Conservation (phyloP, 1,140 invertebrate species). For the Brachionus manjavacas region DNA sequence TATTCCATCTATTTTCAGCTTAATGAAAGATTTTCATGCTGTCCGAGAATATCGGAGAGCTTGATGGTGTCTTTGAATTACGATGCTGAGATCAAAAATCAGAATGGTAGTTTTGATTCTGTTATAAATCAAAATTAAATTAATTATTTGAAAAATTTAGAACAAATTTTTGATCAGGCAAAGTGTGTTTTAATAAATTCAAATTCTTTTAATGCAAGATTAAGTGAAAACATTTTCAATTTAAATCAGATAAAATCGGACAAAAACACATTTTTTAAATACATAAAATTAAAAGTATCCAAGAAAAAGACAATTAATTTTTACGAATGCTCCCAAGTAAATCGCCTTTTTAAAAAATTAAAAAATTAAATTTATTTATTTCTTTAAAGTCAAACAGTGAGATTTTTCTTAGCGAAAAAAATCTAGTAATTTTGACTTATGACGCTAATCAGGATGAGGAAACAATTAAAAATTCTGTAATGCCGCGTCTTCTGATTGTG, state of each 20-base stretch:
- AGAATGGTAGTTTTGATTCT: background rate
- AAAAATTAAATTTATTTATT: background rate
- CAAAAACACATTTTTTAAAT: background rate
- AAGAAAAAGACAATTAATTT: background rate
- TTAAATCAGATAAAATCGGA: background rate
- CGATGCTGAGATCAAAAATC: background rate
- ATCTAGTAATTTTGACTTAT: background rate
- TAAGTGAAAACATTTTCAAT: background rate
- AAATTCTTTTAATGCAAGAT: background rate
- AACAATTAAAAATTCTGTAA: background rate
- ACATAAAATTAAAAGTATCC: background rate
- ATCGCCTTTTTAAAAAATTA: background rate
- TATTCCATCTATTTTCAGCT: background rate
- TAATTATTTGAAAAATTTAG: background rate
- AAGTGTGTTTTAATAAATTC: slow-evolving; percentile 13
- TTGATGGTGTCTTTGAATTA: background rate
- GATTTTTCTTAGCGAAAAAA: background rate
- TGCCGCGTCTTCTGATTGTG: background rate
- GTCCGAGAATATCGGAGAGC: background rate
- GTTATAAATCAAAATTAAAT: background rate
- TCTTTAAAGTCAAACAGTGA: background rate
- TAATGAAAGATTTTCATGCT: background rate
- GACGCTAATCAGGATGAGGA: background rate
- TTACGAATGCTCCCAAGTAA: background rate
- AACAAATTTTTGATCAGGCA: background rate